Evolutionary conservation across 2,113 vertebrate species (phyloP), one percentile per base, ranked within the genome.

Genomic region (Austrofundulus limnaeus): DNA sequence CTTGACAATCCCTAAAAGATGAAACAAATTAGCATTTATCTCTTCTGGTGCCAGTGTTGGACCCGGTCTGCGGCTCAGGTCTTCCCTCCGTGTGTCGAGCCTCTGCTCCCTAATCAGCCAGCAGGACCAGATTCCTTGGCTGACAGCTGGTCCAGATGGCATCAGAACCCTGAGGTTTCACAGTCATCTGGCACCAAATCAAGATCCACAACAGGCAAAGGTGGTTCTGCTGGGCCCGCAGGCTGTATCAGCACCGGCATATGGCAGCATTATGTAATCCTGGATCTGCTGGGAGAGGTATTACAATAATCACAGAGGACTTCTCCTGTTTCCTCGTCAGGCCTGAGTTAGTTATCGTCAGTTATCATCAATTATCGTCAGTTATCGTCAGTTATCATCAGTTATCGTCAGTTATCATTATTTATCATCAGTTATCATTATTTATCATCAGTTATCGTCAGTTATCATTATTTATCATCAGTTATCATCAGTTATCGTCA

Each of bases 141-240:
- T 61, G 73, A 72, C 85, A 82, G 82, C 80, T 83, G 84, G 64
- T 85, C 85, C 85, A 89, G 84, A 85, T 87, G 87, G 78, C 78
- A 53, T 75, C 70, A 77, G 83, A 58, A 72, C 80, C 72, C 77
- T 52, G 34, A 28, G 54, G 47, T 65, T 72, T 65, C 62, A n/a
- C 71, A 66, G 73, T 76, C 70, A 53, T 61, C 72, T 77, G 83
- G 76, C 80, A 55, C 43, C 49, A 67, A 50, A 74, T 48, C 50
- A 55, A 70, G 53, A 74, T 67, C 61, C 61, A 53, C 78, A 74
- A 47, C 72, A 49, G 34, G 55, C 41, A 45, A 77, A 77, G 77
- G 84, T 61, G 78, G 54, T 48, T 25, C 71, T 16, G 37, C 59
- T 24, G 19, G 28, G 46, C 59, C 75, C 61, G n/a, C n/a, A 28